Conservation (phyloP, 1,140 invertebrate species). For the Dreissena polymorpha region DNA sequence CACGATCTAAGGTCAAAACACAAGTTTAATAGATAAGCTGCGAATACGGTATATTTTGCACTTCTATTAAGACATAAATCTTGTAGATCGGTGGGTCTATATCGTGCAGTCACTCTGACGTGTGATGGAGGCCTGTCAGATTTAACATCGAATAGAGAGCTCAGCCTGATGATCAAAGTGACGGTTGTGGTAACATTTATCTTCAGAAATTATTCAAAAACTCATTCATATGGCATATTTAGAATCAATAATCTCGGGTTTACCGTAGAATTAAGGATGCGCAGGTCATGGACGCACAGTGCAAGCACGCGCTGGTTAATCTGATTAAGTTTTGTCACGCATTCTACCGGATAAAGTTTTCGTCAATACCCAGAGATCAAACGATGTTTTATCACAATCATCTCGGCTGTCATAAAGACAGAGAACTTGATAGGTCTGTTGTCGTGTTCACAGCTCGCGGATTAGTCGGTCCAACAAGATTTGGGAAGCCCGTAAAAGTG, state of each 20-base stretch:
- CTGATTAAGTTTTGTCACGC: conserved; percentile 38
- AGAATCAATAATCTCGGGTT: conserved; percentile 31
- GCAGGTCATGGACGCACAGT: conserved; percentile 13
- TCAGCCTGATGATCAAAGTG: neutral
- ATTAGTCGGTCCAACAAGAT: too few species aligned
- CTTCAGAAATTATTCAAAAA: conserved; percentile 5
- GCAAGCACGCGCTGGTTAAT: neutral
- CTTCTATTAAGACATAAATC: too few species aligned
- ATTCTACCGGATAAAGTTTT: conserved; percentile 43
- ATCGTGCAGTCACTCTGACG: neutral
- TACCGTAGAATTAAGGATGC: conserved; percentile 22
- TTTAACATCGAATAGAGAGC: neutral
- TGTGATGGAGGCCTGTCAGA: neutral
- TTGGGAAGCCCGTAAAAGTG: too few species aligned
- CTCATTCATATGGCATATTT: conserved; percentile 29
- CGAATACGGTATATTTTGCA: too few species aligned
- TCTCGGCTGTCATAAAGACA: conserved; percentile 23
- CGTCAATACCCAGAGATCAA: conserved; percentile 35
- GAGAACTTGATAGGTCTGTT: conserved; percentile 42
- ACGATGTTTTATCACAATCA: conserved; percentile 18
- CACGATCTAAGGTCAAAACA: too few species aligned
- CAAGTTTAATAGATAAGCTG: too few species aligned
- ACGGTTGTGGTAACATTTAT: conserved; percentile 1
- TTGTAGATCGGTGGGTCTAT: too few species aligned
- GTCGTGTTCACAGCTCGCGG: neutral